Evolutionary conservation across 2,113 vertebrate genomes (phyloP).

Genomic region (Rhinichthys klamathensis): DNA sequence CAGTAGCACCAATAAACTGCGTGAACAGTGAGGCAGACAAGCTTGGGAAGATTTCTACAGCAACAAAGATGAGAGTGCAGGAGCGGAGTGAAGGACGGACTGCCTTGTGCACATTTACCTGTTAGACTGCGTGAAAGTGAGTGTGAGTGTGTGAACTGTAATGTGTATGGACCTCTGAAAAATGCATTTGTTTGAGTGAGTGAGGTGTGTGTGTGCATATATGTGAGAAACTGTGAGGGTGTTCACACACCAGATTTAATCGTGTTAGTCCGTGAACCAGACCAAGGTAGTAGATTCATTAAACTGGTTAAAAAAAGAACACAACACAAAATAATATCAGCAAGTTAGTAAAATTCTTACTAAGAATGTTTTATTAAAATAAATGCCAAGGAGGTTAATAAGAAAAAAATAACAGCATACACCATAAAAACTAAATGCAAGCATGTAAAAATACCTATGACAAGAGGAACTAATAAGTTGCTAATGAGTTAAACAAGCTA

Average conservation of each 20-base stretch:
- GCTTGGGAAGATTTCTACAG: conserved; percentile 64
- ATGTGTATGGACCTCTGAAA: conserved; percentile 13
- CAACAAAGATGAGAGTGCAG: conserved; percentile 69
- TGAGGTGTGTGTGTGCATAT: conserved; percentile 55
- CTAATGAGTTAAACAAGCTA: conserved; percentile 88
- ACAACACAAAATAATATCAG: conserved; percentile 80
- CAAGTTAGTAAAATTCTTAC: conserved; percentile 89
- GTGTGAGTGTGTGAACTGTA: conserved; percentile 1
- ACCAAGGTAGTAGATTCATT: conserved; percentile 81
- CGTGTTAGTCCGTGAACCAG: conserved; percentile 84
- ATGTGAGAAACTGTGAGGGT: conserved; percentile 58
- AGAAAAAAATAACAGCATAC: conserved; percentile 84
- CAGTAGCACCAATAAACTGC: conserved; percentile 22
- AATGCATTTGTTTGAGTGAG: neutral
- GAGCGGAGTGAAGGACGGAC: conserved; percentile 65
- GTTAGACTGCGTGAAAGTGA: conserved; percentile 61
- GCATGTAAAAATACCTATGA: conserved; percentile 86
- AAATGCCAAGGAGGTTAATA: conserved; percentile 85
- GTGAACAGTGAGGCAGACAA: conserved; percentile 53
- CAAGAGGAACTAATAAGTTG: conserved; percentile 80
- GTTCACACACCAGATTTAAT: conserved; percentile 79
- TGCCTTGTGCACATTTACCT: conserved; percentile 71
- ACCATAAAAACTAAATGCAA: conserved; percentile 88
- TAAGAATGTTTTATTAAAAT: conserved; percentile 91
- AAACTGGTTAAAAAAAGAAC: conserved; percentile 83